Conservation (phyloP, 2,113 vertebrate genomes). For the Pogonocichla stellata region DNA sequence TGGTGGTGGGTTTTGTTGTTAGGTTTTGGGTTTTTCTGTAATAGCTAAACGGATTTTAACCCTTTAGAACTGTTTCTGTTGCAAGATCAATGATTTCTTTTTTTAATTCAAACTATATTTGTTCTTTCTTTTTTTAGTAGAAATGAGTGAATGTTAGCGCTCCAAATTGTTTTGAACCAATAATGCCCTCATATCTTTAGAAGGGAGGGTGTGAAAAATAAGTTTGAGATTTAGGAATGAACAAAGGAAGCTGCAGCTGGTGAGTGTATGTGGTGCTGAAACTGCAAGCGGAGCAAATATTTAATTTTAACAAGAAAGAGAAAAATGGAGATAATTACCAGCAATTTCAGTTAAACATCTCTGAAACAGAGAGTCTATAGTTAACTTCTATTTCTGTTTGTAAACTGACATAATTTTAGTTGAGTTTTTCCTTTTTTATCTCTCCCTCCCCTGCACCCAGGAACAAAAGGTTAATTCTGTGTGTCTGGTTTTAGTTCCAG, state of each 20-base stretch:
- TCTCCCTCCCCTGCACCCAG: background rate
- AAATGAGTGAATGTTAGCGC: background rate
- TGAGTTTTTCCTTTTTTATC: background rate
- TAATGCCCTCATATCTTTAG: background rate
- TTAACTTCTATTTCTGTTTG: background rate
- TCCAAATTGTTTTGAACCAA: background rate
- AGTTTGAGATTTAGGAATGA: background rate
- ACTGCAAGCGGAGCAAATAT: background rate
- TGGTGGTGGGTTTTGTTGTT: background rate
- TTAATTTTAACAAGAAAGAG: background rate
- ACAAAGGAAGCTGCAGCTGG: background rate
- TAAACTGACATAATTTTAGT: background rate
- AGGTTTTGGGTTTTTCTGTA: background rate
- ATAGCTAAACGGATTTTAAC: background rate
- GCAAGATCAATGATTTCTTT: background rate
- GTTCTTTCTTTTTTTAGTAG: background rate
- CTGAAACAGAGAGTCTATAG: background rate
- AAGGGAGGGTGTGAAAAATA: background rate
- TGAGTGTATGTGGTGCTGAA: background rate
- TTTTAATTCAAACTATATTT: background rate
- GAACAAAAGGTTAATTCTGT: background rate
- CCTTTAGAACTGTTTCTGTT: background rate
- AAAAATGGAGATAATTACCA: background rate
- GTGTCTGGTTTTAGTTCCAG: background rate
- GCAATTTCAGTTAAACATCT: background rate